Evolutionary conservation across 2,888 invertebrate species (phyloP), one percentile per base, ranked within the genome.

Genomic region (Oithona nana): DNA sequence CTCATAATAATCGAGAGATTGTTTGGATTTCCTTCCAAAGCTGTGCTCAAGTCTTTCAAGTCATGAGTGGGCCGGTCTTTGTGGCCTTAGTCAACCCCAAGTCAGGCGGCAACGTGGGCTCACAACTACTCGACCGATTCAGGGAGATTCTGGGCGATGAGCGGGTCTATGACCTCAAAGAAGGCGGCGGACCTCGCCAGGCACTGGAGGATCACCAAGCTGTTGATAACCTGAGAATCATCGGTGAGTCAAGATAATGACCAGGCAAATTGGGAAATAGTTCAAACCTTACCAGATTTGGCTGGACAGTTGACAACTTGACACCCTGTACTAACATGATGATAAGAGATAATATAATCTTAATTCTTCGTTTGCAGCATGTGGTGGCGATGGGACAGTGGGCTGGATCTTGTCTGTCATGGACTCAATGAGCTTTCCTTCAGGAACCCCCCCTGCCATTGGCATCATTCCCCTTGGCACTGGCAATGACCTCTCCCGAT

Each of bases 381-480:
- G 95, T 71, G 97, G 97, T 22, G 97, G 97, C 0, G 97, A 98
- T 72, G 97, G 97, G 52, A 97, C 97, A 0, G 95, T 92, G 39
- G 97, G 97, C 65, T 97, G 97, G 97, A 87, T 98, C 65, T 79
- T 98, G 62, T 92, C 93, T 67, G 83, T 90, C 65, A 80, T 98
- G 66, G 97, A 97, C 76, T 84, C 86, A 71, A 82, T 97, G 66
- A 83, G 83, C 65, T 81, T 88, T 62, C 77, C 79, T 58, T 88
- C 90, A 0, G 52, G 22, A n/a, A 6, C 4, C 24, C n/a, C 20
- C 16, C 89, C 89, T 0, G 89, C 97, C 0, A 92, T 97, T 6
- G 95, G 93, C 22, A 90, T 95, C 3, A 79, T 97, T 64, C 95
- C 95, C 0, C 79, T 97, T 0, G 97, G 97, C 62, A 97, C 97